A percentile compares a stretch with the other conserved stretches of the same genome.
phyloP scores from a whole-genome alignment of 2,888 invertebrate genomes.

The Brachypalpus laphriformis region DNA sequence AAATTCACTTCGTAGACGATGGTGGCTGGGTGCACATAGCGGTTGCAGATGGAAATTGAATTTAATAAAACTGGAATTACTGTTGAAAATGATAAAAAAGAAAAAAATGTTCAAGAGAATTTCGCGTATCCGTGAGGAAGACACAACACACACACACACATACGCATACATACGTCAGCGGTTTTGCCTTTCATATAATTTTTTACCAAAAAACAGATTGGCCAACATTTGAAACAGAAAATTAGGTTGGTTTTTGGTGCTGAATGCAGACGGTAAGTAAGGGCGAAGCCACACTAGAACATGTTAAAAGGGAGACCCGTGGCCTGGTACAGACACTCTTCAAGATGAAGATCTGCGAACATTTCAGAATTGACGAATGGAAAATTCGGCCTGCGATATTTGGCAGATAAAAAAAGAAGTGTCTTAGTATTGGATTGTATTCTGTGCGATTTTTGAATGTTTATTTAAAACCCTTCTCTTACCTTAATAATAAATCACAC shows the following conservation, averaged over 20 bases:
- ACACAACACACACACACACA: constrained; percentile 74
- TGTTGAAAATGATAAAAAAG: constrained; percentile 68
- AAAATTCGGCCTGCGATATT: no score
- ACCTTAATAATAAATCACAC: no score
- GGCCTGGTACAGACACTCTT: no score
- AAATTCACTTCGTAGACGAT: constrained; percentile 51
- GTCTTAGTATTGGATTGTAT: no score
- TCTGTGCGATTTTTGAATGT: no score
- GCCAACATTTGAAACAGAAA: constrained; percentile 14
- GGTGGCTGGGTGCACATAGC: constrained; percentile 25
- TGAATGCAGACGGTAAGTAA: constrained; percentile 11
- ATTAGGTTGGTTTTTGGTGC: neutral
- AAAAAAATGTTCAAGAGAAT: constrained; percentile 70
- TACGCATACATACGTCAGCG: constrained; percentile 73
- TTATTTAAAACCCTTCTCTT: no score
- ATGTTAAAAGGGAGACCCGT: no score
- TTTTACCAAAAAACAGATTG: constrained; percentile 16
- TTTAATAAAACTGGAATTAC: constrained; percentile 59
- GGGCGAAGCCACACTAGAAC: neutral
- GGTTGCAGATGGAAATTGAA: constrained; percentile 48
- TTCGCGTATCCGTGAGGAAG: constrained; percentile 74
- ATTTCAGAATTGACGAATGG: no score
- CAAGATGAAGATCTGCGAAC: no score
- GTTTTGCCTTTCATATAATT: constrained; percentile 70
- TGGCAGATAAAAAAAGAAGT: no score